Conservation (phyloP, 2,113 vertebrate genomes). For the Zosterops hypoxanthus region DNA sequence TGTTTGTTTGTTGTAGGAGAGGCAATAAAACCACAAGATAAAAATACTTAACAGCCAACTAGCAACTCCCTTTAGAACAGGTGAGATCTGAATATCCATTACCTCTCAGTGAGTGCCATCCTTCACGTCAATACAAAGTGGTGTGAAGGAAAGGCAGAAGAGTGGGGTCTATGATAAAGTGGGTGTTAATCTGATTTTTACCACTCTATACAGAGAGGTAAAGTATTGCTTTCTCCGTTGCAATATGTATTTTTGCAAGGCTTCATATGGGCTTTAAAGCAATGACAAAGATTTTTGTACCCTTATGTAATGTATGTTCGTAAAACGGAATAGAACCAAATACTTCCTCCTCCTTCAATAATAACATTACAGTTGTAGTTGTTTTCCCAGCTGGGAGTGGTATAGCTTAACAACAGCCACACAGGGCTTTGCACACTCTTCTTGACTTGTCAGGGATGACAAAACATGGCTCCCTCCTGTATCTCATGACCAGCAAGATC, state of each 20-base stretch:
- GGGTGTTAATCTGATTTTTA: background rate
- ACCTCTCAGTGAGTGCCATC: background rate
- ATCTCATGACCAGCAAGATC: background rate
- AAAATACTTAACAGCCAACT: background rate
- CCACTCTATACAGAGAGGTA: background rate
- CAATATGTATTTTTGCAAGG: background rate
- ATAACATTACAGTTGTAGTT: background rate
- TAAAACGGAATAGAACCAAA: background rate
- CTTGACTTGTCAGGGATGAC: background rate
- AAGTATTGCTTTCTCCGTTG: background rate
- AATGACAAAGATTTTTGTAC: background rate
- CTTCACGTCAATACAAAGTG: background rate
- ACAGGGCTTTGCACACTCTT: background rate
- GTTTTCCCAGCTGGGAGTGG: background rate
- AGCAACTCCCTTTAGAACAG: background rate
- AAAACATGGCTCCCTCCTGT: background rate
- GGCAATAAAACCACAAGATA: slow-evolving; percentile 1
- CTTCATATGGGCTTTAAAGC: background rate
- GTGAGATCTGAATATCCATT: slow-evolving; percentile 34
- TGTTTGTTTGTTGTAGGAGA: background rate
- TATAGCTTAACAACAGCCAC: background rate
- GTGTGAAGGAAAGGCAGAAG: background rate
- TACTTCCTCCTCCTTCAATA: background rate
- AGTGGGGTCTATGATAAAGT: background rate
- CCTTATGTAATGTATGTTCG: background rate